A percentile compares a stretch with the other conserved stretches of the same genome.
These are phyloP conservation scores for Catamblyrhynchus diadema DNA, from an alignment of 2,797 vertebrate species.

Conservation along the genomic window DNA sequence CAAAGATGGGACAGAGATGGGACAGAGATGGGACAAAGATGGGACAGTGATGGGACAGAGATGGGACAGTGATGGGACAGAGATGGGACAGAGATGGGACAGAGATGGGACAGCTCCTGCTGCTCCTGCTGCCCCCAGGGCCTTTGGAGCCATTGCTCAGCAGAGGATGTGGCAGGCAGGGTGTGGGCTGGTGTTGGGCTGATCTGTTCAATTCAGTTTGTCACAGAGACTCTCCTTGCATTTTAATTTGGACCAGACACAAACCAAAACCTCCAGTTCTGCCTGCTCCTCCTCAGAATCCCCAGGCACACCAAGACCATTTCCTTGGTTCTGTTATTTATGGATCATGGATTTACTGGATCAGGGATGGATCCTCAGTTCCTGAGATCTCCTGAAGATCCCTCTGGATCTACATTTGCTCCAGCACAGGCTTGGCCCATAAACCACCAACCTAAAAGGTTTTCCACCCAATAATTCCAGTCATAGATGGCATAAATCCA, in stretches of 20 bases:
- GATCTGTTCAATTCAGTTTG: background rate
- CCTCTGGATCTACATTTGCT: background rate
- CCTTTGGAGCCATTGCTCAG: background rate
- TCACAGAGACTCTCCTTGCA: background rate
- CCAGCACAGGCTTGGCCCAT: background rate
- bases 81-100: too few relatives aligned
- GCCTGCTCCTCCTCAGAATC: background rate
- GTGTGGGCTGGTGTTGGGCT: background rate
- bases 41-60: background rate
- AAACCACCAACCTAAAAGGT: background rate
- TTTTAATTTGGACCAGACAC: background rate
- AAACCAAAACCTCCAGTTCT: background rate
- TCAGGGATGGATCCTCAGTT: background rate
- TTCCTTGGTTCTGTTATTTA: background rate
- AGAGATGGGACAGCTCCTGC: background rate
- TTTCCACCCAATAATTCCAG: background rate
- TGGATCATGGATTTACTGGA: rapidly evolving
- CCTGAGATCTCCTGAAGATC: background rate
- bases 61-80: background rate
- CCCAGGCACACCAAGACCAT: background rate
- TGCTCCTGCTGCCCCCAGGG: background rate
- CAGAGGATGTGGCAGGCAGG: background rate
- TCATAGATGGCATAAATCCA: background rate
- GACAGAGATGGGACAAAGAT: rapidly evolving
- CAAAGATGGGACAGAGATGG: rapidly evolving